These are phyloP conservation scores for Parasteatoda lunata DNA, from an alignment of 2,888 invertebrate genomes.

Conservation along the genomic window DNA sequence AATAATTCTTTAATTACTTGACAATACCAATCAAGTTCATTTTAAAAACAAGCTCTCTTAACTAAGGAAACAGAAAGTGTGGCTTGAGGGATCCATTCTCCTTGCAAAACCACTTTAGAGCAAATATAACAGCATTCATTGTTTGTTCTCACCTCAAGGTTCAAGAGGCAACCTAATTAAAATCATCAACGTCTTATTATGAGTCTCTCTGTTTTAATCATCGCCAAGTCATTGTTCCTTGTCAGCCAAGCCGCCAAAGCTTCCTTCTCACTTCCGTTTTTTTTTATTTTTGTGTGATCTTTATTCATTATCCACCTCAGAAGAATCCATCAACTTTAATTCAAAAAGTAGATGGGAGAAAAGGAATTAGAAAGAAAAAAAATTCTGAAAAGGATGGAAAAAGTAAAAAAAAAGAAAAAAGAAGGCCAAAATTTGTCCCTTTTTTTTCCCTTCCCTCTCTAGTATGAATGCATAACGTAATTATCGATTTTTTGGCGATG, in stretches of 20 bases:
- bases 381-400: slow-evolving; percentile 12
- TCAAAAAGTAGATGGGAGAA: slow-evolving; percentile 16
- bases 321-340: slow-evolving; percentile 42
- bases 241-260: slow-evolving; percentile 1
- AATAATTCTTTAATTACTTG: no score
- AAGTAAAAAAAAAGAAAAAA: not conserved
- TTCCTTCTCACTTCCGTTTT: slow-evolving; percentile 3
- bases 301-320: slow-evolving; percentile 41
- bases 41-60: no score
- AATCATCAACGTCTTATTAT: slow-evolving; percentile 59
- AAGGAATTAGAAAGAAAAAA: slow-evolving; percentile 6
- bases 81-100: not conserved
- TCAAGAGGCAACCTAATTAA: slow-evolving; percentile 54
- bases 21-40: no score
- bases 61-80: not conserved
- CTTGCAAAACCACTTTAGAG: not conserved
- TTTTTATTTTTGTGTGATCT: slow-evolving; percentile 41
- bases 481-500: slow-evolving; percentile 41
- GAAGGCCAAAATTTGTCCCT: not conserved
- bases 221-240: slow-evolving; percentile 28
- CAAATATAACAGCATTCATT: slow-evolving; percentile 22
- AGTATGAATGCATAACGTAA: slow-evolving; percentile 33
- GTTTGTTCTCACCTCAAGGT: slow-evolving; percentile 36
- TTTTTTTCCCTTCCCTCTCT: not conserved
- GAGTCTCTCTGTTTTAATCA: slow-evolving; percentile 53